Evolutionary conservation across 1,140 invertebrate genomes (phyloP).

Genomic region (Ericerus pela): DNA sequence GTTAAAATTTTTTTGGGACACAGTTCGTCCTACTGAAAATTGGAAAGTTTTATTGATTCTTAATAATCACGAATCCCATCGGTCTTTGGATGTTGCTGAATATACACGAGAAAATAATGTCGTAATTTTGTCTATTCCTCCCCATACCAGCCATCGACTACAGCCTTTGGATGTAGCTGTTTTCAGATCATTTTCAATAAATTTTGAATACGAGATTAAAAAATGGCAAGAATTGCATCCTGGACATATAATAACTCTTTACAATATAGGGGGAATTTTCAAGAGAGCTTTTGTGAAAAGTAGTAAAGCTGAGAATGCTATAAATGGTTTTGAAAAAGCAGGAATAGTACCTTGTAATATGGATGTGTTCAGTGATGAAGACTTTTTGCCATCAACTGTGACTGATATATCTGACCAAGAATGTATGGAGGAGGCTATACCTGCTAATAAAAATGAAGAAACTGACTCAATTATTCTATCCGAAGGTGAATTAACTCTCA

Average conservation of each 20-base stretch:
- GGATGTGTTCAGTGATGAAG: neutral
- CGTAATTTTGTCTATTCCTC: constrained; percentile 28
- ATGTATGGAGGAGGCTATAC: no score
- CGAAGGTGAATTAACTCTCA: no score
- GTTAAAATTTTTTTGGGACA: constrained; percentile 28
- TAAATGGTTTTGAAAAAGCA: neutral
- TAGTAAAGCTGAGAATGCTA: neutral
- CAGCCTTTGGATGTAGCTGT: constrained; percentile 29
- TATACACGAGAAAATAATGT: constrained; percentile 28
- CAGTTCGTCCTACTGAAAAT: constrained; percentile 22
- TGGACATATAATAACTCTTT: neutral
- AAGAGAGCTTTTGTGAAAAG: neutral
- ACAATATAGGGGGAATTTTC: neutral
- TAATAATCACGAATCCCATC: constrained; percentile 30
- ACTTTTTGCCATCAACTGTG: no score
- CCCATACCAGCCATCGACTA: constrained; percentile 29
- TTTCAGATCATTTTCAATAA: constrained; percentile 30
- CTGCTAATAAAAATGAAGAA: no score
- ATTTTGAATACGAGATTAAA: constrained; percentile 22
- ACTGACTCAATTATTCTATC: no score
- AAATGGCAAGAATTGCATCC: neutral
- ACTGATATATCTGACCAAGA: no score
- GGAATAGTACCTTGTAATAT: neutral
- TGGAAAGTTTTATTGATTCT: constrained; percentile 27
- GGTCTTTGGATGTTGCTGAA: neutral